A percentile compares a stretch with the other conserved stretches of the same genome.
Conservation (phyloP, 2,113 vertebrate species). For the Suncus etruscus region DNA sequence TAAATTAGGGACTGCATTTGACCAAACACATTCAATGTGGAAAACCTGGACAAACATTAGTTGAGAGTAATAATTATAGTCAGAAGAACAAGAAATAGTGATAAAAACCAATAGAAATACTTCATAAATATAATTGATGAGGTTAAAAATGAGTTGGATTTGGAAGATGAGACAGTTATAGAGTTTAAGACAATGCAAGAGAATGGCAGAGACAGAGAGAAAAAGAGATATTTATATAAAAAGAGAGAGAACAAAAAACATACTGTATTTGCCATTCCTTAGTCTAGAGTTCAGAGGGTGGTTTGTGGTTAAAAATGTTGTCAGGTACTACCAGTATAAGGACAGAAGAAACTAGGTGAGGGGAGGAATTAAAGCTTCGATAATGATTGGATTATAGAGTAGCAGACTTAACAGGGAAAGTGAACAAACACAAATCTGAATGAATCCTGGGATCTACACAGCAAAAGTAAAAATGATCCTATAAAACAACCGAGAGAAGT, state of each 20-base stretch:
- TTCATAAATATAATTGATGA: background rate
- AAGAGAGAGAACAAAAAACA: background rate
- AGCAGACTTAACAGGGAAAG: conserved; percentile 31
- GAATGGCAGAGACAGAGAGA: conserved; percentile 33
- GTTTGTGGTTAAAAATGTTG: conserved; percentile 47
- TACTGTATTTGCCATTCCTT: conserved; percentile 19
- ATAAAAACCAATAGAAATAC: background rate
- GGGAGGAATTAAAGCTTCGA: conserved; percentile 18
- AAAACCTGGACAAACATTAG: background rate
- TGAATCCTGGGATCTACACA: conserved; percentile 21
- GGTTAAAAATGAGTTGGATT: background rate
- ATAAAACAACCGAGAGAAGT: conserved; percentile 23
- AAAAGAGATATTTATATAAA: background rate
- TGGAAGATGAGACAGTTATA: background rate
- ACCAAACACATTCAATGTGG: background rate
- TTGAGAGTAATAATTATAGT: background rate
- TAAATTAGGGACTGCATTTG: conserved; percentile 1
- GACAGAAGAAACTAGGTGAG: background rate
- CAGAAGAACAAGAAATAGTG: background rate
- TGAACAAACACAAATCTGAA: background rate
- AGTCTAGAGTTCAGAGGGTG: conserved; percentile 56
- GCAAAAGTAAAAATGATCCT: conserved; percentile 8
- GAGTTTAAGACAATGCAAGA: background rate
- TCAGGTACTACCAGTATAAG: conserved; percentile 28
- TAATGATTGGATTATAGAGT: conserved; percentile 38